Conservation (phyloP, 2,797 vertebrate genomes). For the Neosalanx taihuensis region DNA sequence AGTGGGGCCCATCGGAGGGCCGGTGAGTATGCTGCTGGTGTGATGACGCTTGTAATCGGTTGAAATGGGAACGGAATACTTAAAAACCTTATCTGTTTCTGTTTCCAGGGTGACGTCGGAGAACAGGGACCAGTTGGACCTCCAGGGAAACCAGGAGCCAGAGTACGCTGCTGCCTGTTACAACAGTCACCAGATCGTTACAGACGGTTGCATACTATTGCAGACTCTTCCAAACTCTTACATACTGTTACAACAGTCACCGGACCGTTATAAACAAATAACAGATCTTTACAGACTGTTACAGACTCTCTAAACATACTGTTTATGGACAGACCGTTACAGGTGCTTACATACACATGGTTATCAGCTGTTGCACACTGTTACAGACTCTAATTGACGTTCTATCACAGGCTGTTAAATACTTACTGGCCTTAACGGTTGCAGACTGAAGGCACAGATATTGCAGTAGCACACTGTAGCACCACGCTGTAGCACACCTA, state of each 20-base stretch:
- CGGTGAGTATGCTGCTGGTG: slow-evolving; percentile 76
- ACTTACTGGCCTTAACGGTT: not conserved
- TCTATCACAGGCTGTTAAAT: too few relatives aligned
- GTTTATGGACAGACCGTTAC: too few relatives aligned
- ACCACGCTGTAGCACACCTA: not conserved
- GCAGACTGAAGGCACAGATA: not conserved
- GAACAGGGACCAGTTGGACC: slow-evolving; percentile 80
- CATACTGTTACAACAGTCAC: not conserved
- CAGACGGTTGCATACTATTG: not conserved
- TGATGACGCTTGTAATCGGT: slow-evolving; percentile 13
- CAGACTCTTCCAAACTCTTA: not conserved
- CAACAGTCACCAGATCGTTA: too few relatives aligned
- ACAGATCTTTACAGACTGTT: not conserved
- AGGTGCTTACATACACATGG: too few relatives aligned
- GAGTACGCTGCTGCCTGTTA: slow-evolving; percentile 71
- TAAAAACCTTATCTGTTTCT: not conserved
- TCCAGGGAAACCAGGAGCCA: slow-evolving; percentile 82
- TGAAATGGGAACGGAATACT: not conserved
- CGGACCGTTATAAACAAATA: too few relatives aligned
- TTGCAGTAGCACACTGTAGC: not conserved
- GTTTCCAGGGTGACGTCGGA: slow-evolving; percentile 82
- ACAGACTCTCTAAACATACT: not conserved
- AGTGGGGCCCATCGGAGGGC: slow-evolving; percentile 81
- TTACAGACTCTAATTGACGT: not conserved
- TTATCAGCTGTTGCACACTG: too few relatives aligned